Base-by-base conservation (phyloP, 2,113 vertebrate species). In the Orthonyx spaldingii region DNA sequence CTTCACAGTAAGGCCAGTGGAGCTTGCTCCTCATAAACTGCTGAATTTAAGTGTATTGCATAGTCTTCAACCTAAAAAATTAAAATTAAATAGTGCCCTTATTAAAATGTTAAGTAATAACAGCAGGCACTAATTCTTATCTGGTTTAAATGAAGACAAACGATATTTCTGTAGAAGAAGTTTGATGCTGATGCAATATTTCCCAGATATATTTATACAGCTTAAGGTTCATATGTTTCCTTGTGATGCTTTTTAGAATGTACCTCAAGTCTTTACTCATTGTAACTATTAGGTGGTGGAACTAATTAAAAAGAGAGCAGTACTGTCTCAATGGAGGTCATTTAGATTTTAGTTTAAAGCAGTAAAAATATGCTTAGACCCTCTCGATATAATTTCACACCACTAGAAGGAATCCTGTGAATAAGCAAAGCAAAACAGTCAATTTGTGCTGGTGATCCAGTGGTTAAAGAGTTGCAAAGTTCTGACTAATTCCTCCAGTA, bases 401-500 rank as follows among this genome's bases (percentile, higher is more conserved):
- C 80, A 60, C 52, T 47, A 47, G 33, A 57, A 83, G 65, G 78
- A 75, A 55, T 72, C 49, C 87, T 89, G 81, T 64, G 93, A 90
- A 55, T 90, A 84, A 74, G 56, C 49, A 70, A 65, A 90, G 71
- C 69, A 75, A 84, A 95, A 68, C 26, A 83, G 57, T 76, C 65
- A 78, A 30, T 79, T 89, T 72, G 46, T 16, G 3, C 81, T 91
- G 89, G 24, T 72, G 84, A 76, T 88, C 56, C 82, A 63, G 37
- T 50, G 82, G 78, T 42, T 84, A n/a, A 95, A 76, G 91, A 95
- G 93, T 78, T 94, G 96, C 65, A 66, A 32, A 75, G 63, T 87
- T 96, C 88, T 94, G 86, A 77, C 37, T 74, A 39, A 88, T 94
- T 94, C 75, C 81, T 84, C 64, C 87, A n/a, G 57, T 86, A 90